Conservation (phyloP, 2,113 vertebrate species). For the Archocentrus centrarchus region DNA sequence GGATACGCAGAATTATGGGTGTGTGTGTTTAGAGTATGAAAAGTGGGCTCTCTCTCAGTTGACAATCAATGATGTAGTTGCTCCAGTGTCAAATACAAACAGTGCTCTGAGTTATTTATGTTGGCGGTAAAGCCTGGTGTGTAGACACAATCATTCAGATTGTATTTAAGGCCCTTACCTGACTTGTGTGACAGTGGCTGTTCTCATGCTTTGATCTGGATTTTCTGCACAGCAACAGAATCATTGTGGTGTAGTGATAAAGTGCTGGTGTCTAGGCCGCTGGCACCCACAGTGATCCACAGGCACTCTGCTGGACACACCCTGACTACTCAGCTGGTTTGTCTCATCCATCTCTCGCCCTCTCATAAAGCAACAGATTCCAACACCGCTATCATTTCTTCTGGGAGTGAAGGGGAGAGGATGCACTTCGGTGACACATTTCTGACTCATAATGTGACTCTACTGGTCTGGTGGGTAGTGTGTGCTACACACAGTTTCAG, state of each 20-base stretch:
- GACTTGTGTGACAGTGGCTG: conserved; percentile 17
- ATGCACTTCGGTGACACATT: conserved; percentile 3
- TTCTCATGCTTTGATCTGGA: conserved; percentile 22
- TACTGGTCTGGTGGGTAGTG: not conserved
- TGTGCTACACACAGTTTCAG: not conserved
- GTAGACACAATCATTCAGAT: conserved; percentile 26
- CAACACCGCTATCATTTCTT: conserved; percentile 47
- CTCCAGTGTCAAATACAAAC: conserved; percentile 16
- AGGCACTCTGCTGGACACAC: conserved; percentile 65
- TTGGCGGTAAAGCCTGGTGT: conserved; percentile 8
- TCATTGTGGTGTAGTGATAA: conserved; percentile 54
- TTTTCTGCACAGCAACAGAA: conserved; percentile 47
- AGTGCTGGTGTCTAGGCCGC: conserved; percentile 49
- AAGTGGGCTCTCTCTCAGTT: not conserved
- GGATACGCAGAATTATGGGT: not conserved
- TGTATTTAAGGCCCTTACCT: conserved; percentile 26
- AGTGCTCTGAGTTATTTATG: conserved; percentile 38
- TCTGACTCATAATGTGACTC: not conserved
- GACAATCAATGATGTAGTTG: conserved; percentile 35
- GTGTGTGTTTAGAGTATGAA: conserved; percentile 2
- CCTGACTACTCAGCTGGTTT: conserved; percentile 60
- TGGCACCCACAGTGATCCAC: conserved; percentile 70
- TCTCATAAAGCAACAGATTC: conserved; percentile 5
- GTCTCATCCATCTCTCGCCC: conserved; percentile 59
- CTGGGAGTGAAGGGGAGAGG: conserved; percentile 21